Conservation (phyloP, 2,888 invertebrate species). For the Limnephilus lunatus region DNA sequence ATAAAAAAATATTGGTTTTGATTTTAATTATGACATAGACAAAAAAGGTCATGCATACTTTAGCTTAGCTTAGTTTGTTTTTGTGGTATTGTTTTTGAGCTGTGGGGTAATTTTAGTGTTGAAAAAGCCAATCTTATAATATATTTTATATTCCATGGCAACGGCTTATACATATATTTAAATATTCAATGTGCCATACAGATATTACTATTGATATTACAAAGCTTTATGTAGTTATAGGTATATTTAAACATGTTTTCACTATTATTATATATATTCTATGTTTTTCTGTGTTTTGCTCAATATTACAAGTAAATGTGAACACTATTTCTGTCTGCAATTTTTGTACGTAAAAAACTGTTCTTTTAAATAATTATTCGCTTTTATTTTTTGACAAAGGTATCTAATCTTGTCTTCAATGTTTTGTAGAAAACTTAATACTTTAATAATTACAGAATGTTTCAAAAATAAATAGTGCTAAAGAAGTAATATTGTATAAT, state of each 20-base stretch:
- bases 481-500: background rate
- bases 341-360: background rate
- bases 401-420: background rate
- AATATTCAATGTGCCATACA: background rate
- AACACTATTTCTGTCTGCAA: background rate
- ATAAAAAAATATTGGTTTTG: background rate
- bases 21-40: background rate
- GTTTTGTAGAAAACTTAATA: background rate
- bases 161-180: background rate
- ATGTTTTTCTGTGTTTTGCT: background rate
- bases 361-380: no score
- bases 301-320: background rate
- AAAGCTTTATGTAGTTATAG: background rate
- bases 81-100: background rate
- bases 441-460: background rate
- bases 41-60: background rate
- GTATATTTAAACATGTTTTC: background rate
- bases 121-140: background rate
- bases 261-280: background rate
- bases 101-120: background rate
- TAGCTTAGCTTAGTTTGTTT: background rate
- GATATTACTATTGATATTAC: background rate
- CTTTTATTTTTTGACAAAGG: background rate
- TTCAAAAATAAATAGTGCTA: background rate
- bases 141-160: background rate